Conservation (phyloP, 1,140 invertebrate species). For the Drosophila seguyi region DNA sequence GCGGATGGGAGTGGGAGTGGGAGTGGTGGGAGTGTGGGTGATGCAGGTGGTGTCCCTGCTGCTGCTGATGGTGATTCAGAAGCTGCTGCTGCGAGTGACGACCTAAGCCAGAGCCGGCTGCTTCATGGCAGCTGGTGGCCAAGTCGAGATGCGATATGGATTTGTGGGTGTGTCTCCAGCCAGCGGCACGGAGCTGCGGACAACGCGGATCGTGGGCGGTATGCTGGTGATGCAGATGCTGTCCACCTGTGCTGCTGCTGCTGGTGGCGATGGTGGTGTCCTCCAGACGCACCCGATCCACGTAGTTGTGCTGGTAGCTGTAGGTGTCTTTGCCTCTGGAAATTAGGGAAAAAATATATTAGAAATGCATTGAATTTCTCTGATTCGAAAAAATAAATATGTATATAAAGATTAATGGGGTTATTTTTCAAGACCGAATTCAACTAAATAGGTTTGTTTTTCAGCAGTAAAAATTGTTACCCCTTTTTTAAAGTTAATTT, state of each 20-base stretch:
- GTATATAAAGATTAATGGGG: too few relatives aligned
- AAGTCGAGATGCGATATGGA: constrained; percentile 84
- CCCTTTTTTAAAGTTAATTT: neutral
- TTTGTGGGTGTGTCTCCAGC: constrained; percentile 83
- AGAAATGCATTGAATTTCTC: too few relatives aligned
- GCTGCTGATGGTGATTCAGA: constrained; percentile 25
- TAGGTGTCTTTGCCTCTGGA: constrained; percentile 66
- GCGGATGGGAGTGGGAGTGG: constrained; percentile 37
- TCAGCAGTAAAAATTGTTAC: neutral
- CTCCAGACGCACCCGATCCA: constrained; percentile 43
- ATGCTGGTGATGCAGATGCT: constrained; percentile 30
- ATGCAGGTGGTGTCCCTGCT: constrained; percentile 40
- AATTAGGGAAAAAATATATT: neutral
- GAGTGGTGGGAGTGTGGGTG: constrained; percentile 34
- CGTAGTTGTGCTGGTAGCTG: constrained; percentile 67
- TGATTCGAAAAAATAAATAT: too few relatives aligned
- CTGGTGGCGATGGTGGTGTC: constrained; percentile 6
- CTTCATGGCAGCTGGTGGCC: constrained; percentile 83
- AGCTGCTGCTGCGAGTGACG: constrained; percentile 45
- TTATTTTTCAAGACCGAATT: too few relatives aligned
- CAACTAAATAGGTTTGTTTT: too few relatives aligned
- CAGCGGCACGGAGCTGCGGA: constrained; percentile 74
- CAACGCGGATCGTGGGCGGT: constrained; percentile 64
- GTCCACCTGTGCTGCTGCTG: neutral
- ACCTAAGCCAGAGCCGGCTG: constrained; percentile 81